These are phyloP conservation scores for Pristionchus pacificus DNA, from an alignment of 1,140 invertebrate species.

Conservation along the genomic window DNA sequence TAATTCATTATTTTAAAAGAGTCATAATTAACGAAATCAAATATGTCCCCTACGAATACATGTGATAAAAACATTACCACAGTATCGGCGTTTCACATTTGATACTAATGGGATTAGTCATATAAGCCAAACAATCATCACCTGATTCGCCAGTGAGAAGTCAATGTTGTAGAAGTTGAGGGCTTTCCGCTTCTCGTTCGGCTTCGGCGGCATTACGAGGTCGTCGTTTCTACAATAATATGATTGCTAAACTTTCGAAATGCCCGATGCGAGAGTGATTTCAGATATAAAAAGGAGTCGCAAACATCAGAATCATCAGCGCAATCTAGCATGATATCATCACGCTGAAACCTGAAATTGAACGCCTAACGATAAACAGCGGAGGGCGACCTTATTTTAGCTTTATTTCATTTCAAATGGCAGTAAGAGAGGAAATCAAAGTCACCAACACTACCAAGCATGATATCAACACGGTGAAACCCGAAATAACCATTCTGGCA, in stretches of 20 bases:
- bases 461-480: neutral
- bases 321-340: no score
- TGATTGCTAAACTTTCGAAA: neutral
- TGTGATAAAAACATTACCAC: no score
- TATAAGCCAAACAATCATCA: constrained; percentile 8
- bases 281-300: neutral
- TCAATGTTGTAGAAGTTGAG: constrained; percentile 89
- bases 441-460: constrained; percentile 16
- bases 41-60: no score
- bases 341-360: no score
- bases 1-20: constrained; percentile 3
- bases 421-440: neutral
- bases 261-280: neutral
- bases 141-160: constrained; percentile 80
- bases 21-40: no score
- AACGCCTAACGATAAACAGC: no score
- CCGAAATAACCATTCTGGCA: no score
- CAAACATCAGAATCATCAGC: neutral
- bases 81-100: no score
- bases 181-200: constrained; percentile 65
- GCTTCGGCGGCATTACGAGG: constrained; percentile 94
- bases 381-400: no score
- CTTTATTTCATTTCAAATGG: no score
- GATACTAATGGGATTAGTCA: no score
- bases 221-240: constrained; percentile 72